phyloP scores from a whole-genome alignment of 2,797 vertebrate species.

The Fratercula arctica region DNA sequence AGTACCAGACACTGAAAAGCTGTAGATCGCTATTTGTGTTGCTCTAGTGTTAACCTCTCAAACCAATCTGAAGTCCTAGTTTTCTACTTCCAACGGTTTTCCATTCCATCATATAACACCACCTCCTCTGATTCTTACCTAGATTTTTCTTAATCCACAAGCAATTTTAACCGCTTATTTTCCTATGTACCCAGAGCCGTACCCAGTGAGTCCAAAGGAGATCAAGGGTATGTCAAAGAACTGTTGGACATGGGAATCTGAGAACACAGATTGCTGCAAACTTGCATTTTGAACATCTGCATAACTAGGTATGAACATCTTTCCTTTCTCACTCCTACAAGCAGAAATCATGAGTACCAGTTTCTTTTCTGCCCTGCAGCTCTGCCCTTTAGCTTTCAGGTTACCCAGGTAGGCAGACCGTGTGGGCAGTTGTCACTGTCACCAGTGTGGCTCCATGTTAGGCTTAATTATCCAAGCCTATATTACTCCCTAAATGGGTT shows the following conservation, averaged over 20 bases:
- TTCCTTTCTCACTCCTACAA: rapidly evolving
- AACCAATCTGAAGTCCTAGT: not conserved
- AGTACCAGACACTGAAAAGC: not conserved
- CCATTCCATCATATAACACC: not conserved
- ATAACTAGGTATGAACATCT: not conserved
- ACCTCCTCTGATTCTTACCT: not conserved
- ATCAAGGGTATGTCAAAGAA: not conserved
- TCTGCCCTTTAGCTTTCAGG: not conserved
- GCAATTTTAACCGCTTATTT: not conserved
- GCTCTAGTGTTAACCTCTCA: not conserved
- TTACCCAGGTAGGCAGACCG: not conserved
- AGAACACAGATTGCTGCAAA: not conserved
- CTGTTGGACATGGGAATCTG: rapidly evolving
- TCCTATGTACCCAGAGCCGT: not conserved
- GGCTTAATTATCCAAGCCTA: not conserved
- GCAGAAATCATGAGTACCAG: not conserved
- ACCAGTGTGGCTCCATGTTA: not conserved
- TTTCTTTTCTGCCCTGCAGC: not conserved
- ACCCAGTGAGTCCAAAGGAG: not conserved
- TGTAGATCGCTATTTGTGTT: no score
- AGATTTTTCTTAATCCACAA: not conserved
- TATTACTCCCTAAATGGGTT: not conserved
- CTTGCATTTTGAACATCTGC: not conserved
- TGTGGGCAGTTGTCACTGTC: not conserved
- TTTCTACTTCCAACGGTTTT: not conserved